A percentile compares a stretch with the other conserved stretches of the same genome.
These are phyloP conservation scores for Bathynomus jamesi DNA, from an alignment of 1,140 invertebrate species.

Conservation along the genomic window DNA sequence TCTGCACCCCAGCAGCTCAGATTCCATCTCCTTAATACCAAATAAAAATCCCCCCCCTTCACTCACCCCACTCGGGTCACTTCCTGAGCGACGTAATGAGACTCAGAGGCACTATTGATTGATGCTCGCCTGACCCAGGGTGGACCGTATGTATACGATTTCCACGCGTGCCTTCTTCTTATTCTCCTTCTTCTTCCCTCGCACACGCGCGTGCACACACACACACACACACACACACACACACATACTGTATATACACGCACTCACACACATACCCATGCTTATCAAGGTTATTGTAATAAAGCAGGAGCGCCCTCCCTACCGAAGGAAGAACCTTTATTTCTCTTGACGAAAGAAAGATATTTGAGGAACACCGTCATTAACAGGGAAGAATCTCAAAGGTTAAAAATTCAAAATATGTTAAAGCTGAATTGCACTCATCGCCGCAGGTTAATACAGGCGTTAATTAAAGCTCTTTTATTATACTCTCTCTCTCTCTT, in stretches of 20 bases:
- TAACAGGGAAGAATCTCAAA: too few relatives aligned
- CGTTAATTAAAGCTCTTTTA: too few relatives aligned
- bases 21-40: conserved; percentile 1
- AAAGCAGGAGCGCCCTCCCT: too few relatives aligned
- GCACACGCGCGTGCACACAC: background rate
- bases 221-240: background rate
- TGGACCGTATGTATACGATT: background rate
- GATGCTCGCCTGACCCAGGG: background rate
- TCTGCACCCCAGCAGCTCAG: background rate
- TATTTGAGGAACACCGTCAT: too few relatives aligned
- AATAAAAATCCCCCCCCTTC: background rate
- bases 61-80: background rate
- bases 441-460: too few relatives aligned
- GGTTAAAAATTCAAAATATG: too few relatives aligned
- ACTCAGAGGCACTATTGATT: background rate
- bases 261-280: background rate
- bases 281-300: too few relatives aligned
- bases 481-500: too few relatives aligned
- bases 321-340: too few relatives aligned
- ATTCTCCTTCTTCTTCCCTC: background rate
- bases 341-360: too few relatives aligned
- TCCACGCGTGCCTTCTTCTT: background rate
- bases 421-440: too few relatives aligned
- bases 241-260: background rate
- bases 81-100: background rate